phyloP scores from a whole-genome alignment of 1,140 invertebrate genomes.

The Euura saliciscinereae region DNA sequence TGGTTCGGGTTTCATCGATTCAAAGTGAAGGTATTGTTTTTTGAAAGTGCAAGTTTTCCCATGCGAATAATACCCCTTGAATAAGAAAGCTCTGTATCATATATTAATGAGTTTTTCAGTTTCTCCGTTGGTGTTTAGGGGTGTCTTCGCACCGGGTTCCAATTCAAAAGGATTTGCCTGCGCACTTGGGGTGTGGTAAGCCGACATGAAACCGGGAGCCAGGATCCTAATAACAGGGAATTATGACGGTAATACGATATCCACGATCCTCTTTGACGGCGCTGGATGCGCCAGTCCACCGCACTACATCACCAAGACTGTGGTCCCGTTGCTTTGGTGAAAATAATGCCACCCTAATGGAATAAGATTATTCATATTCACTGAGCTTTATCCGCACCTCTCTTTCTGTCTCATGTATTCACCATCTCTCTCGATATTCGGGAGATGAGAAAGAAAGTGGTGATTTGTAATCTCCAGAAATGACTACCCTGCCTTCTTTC shows the following conservation, averaged over 20 bases:
- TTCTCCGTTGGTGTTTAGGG: too few species aligned
- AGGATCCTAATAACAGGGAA: conserved; percentile 59
- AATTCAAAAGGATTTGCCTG: conserved; percentile 59
- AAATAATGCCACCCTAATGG: conserved; percentile 57
- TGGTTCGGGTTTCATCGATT: too few species aligned
- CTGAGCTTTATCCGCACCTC: conserved; percentile 14
- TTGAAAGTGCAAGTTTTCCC: too few species aligned
- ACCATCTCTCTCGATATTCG: neutral
- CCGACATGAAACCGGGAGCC: conserved; percentile 52
- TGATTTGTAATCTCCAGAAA: too few species aligned
- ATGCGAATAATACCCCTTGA: too few species aligned
- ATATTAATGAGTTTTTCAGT: too few species aligned
- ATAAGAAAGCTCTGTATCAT: too few species aligned
- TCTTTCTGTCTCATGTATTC: too few species aligned
- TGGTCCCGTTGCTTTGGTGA: too few species aligned
- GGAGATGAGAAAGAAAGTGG: neutral
- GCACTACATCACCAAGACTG: conserved; percentile 18
- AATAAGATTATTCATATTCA: conserved; percentile 52
- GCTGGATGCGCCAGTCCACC: conserved; percentile 5
- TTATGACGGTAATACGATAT: conserved; percentile 58
- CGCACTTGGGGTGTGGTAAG: conserved; percentile 59
- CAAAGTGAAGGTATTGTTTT: too few species aligned
- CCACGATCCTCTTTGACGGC: conserved; percentile 57
- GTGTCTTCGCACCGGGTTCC: conserved; percentile 25
- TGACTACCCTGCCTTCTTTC: too few species aligned